Evolutionary conservation across 2,888 invertebrate genomes (phyloP), one percentile per base, ranked within the genome.

Genomic region (Aphodius granarius): DNA sequence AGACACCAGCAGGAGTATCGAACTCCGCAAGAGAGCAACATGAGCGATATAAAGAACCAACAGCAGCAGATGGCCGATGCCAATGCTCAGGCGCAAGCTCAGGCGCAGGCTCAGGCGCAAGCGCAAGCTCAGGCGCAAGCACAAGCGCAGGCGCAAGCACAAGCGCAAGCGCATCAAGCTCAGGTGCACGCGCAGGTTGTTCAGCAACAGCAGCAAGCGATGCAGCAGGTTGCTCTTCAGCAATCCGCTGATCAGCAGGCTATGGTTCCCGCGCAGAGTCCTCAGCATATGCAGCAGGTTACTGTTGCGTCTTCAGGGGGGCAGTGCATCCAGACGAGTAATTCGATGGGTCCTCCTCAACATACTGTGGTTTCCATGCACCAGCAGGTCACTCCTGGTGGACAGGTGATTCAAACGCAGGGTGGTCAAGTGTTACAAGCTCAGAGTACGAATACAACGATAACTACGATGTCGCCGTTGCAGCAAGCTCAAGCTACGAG

Each of bases 381-480:
- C 76, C 89, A 89, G 74, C 89, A 88, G 79, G 87, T 87, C 81
- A 82, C 87, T 71, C 84, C 83, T 78, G 86, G 87, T 74, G 87
- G 86, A 72, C 88, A 88, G 71, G 89, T 88, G 23, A 86, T 88
- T 71, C 87, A 87, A 79, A 87, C 88, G 1, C 88, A 88, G 78
- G 88, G 87, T 2, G 85, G 85, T 1, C 86, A 86, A 78, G 85
- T 86, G 9, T 85, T 89, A 9, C 80, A 86, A 0, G 83, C 86
- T 19, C 84, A 84, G 78, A 81, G 83, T 0, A 86, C 86, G 72
- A 91, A 91, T 80, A 91, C 89, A 0, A 91, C 92, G 0, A 92
- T 94, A 75, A 92, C 94, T 1, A 92, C 93, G 5, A 94, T 94
- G 94, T 93, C 94, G 3, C 93, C 94, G 0, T 88, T 94, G 82